A percentile compares a stretch with the other conserved stretches of the same genome.
phyloP scores from a whole-genome alignment of 2,113 vertebrate species.

The Lichenostomus cassidix region DNA sequence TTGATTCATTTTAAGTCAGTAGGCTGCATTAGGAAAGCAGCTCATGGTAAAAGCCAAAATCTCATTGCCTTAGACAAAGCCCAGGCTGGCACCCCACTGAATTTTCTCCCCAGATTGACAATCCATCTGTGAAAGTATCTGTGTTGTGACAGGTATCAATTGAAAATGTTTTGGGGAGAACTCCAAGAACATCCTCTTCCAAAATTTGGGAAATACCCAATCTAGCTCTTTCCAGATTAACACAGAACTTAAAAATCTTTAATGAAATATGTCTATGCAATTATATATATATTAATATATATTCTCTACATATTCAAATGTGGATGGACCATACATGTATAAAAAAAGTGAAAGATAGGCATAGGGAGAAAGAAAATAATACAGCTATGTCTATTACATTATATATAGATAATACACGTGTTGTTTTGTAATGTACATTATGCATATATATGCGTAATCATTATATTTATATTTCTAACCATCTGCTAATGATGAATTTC shows the following conservation, averaged over 20 bases:
- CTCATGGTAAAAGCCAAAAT: neutral
- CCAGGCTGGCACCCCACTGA: neutral
- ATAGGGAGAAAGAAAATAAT: neutral
- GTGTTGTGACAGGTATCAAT: neutral
- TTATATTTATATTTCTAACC: neutral
- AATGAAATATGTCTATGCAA: neutral
- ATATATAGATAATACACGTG: neutral
- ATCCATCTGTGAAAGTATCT: neutral
- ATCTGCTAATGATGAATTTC: neutral
- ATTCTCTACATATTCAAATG: neutral
- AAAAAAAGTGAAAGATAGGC: neutral
- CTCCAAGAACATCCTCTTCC: neutral
- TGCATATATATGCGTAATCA: neutral
- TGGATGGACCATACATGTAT: neutral
- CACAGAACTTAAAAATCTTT: neutral
- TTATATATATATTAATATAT: neutral
- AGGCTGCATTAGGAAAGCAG: neutral
- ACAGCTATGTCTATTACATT: neutral
- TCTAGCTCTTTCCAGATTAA: neutral
- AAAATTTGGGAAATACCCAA: neutral
- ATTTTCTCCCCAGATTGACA: neutral
- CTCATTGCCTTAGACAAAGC: neutral
- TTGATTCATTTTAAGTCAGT: neutral
- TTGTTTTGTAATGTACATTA: neutral
- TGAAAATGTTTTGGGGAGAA: neutral